phyloP scores from a whole-genome alignment of 2,113 vertebrate species.

The Sitta europaea region DNA sequence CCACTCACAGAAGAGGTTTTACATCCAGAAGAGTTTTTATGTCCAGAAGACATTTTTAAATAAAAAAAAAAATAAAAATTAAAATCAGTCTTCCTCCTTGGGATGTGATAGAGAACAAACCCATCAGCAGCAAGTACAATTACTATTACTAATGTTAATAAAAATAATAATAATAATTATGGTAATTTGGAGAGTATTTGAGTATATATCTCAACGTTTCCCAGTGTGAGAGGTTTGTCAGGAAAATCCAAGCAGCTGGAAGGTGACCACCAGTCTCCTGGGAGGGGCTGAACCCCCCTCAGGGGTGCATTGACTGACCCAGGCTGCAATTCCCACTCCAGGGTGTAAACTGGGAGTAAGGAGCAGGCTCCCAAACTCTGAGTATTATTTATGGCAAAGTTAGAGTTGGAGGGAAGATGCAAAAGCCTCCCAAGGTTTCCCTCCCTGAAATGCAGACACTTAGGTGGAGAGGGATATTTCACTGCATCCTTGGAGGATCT shows the following conservation, averaged over 20 bases:
- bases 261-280: neutral
- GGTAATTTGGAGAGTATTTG: neutral
- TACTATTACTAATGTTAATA: no score
- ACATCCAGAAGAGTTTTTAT: neutral
- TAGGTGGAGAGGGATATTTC: neutral
- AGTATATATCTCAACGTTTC: neutral
- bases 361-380: neutral
- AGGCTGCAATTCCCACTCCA: neutral
- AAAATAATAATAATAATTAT: neutral
- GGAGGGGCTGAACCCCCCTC: neutral
- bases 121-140: neutral
- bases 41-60: neutral
- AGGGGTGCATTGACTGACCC: neutral
- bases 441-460: neutral
- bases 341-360: neutral
- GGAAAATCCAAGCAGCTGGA: neutral
- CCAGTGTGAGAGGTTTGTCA: neutral
- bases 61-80: neutral
- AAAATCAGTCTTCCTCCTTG: neutral
- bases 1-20: neutral
- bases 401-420: neutral
- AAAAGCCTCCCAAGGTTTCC: neutral
- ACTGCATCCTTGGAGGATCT: neutral
- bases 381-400: neutral
- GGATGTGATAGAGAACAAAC: neutral